phyloP scores from a whole-genome alignment of 2,888 invertebrate genomes.

The Tricholauxania praeusta region DNA sequence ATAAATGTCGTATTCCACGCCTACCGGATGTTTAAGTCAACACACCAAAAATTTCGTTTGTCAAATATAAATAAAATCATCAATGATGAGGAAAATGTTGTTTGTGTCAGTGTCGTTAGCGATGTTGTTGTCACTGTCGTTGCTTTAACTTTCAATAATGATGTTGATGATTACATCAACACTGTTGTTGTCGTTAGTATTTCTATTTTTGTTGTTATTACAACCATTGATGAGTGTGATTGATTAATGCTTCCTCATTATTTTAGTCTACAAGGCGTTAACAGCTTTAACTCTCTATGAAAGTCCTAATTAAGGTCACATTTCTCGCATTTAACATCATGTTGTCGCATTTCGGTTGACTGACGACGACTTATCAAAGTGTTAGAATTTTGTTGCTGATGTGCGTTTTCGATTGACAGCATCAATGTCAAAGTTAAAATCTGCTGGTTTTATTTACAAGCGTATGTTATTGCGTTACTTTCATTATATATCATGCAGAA shows the following conservation, averaged over 20 bases:
- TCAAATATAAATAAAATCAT: background rate
- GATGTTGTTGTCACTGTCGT: background rate
- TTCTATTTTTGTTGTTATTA: background rate
- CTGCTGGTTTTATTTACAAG: too few species aligned
- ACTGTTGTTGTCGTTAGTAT: background rate
- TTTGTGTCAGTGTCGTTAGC: background rate
- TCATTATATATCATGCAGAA: too few species aligned
- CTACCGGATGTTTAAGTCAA: background rate
- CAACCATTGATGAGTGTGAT: background rate
- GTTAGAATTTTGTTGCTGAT: too few species aligned
- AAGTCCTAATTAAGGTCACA: too few species aligned
- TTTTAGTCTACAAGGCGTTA: too few species aligned
- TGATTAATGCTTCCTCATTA: background rate
- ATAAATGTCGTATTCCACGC: background rate
- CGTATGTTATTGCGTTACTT: too few species aligned
- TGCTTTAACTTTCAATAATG: background rate
- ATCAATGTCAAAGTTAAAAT: too few species aligned
- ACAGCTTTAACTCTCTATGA: too few species aligned
- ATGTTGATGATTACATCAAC: background rate
- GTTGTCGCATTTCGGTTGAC: too few species aligned
- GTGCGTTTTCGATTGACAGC: too few species aligned
- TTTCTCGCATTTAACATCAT: too few species aligned
- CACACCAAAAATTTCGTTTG: background rate
- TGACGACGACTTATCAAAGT: too few species aligned
- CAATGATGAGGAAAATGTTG: conserved; percentile 3